Conservation (phyloP, 2,113 vertebrate species). For the Paradoxurus hermaphroditus region DNA sequence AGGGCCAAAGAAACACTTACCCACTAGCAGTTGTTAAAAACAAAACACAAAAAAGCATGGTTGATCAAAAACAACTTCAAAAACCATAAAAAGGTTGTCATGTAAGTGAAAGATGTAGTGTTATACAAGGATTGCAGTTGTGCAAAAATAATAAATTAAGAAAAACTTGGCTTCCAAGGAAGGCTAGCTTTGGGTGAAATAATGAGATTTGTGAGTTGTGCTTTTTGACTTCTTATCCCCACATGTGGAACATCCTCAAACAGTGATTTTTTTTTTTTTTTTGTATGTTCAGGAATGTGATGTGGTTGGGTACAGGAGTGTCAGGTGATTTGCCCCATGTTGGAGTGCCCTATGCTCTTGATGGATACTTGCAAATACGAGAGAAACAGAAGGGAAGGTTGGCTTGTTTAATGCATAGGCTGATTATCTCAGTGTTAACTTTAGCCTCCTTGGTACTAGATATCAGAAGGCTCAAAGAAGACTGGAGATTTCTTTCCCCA, state of each 20-base stretch:
- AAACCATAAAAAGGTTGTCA: neutral
- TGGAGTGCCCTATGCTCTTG: neutral
- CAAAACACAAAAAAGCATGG: neutral
- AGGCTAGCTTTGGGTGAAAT: conserved; percentile 31
- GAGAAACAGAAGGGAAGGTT: neutral
- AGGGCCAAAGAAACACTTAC: neutral
- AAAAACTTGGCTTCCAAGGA: neutral
- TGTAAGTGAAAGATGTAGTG: neutral
- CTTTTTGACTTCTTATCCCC: neutral
- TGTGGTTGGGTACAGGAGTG: neutral
- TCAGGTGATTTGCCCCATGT: neutral
- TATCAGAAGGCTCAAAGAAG: neutral
- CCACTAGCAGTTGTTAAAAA: neutral
- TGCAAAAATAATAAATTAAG: neutral
- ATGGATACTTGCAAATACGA: neutral
- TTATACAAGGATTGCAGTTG: neutral
- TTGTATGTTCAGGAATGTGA: neutral
- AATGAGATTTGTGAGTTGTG: neutral
- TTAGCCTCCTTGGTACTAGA: neutral
- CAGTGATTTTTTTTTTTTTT: neutral
- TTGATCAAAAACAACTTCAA: neutral
- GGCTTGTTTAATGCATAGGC: neutral
- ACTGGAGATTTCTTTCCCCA: neutral
- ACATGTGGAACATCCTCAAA: neutral
- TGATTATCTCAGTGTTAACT: neutral